phyloP scores from a whole-genome alignment of 2,113 vertebrate genomes.

The Neotoma lepida region DNA sequence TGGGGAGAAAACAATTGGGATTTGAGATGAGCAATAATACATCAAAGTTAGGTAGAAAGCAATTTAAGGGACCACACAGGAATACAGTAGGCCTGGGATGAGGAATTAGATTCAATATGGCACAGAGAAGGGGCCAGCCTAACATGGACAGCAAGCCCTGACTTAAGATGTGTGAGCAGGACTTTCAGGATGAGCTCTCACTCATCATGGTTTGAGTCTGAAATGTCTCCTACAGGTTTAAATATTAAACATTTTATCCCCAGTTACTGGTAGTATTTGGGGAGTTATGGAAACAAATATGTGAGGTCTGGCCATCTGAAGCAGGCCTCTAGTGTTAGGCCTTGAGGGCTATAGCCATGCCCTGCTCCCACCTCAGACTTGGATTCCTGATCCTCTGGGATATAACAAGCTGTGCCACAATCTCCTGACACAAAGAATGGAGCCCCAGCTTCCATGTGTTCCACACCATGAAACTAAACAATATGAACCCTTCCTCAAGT shows the following conservation, averaged over 20 bases:
- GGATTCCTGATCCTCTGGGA: not conserved
- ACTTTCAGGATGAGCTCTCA: not conserved
- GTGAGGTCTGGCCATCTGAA: not conserved
- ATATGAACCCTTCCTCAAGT: not conserved
- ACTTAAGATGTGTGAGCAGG: not conserved
- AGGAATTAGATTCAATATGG: not conserved
- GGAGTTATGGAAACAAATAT: not conserved
- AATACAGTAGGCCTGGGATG: not conserved
- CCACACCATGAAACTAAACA: not conserved
- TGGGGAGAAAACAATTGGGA: not conserved
- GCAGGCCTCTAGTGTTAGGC: not conserved
- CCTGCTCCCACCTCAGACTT: not conserved
- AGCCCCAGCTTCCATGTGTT: not conserved
- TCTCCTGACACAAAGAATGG: not conserved
- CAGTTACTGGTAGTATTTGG: not conserved
- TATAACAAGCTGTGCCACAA: not conserved
- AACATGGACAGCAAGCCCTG: not conserved
- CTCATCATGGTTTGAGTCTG: not conserved
- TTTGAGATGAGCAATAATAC: not conserved
- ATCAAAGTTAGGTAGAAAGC: not conserved
- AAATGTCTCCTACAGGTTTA: not conserved
- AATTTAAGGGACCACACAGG: not conserved
- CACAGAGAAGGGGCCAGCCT: not conserved
- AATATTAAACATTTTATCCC: not conserved
- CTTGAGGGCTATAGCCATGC: not conserved